Evolutionary conservation across 35 echinoderm and acorn worm species (phyloP).

Genomic region (Acanthaster planci): DNA sequence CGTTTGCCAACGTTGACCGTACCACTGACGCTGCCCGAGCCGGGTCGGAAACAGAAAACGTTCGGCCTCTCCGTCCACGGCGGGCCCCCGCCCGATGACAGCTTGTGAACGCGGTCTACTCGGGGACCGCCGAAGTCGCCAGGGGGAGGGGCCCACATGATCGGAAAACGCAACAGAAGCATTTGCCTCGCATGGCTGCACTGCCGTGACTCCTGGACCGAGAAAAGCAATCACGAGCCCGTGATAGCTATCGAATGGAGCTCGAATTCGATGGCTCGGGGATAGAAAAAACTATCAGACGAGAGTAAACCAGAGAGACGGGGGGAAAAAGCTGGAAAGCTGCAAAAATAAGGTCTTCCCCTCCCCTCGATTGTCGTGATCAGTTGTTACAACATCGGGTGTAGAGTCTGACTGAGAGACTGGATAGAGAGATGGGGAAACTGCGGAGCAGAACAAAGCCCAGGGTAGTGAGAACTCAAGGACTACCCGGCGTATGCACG

Average conservation of each 20-base stretch:
- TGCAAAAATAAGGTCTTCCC: constrained; percentile 16
- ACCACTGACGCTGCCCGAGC: too few relatives aligned
- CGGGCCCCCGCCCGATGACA: not conserved
- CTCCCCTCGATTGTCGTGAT: constrained; percentile 7
- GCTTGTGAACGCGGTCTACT: constrained; percentile 1
- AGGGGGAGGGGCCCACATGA: constrained; percentile 1
- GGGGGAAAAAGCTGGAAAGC: not conserved
- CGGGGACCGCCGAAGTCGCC: constrained; percentile 1
- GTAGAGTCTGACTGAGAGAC: not conserved
- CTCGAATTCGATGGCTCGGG: constrained; percentile 10
- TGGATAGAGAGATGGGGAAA: not conserved
- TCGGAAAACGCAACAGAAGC: constrained; percentile 26
- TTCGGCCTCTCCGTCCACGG: too few relatives aligned
- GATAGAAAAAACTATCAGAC: too few relatives aligned
- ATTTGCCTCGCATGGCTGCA: constrained; percentile 11
- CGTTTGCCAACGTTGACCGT: too few relatives aligned
- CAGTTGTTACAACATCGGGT: constrained; percentile 29
- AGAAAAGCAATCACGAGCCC: constrained; percentile 18
- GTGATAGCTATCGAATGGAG: constrained; percentile 16
- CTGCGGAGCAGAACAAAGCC: constrained; percentile 4
- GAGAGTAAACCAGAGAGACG: not conserved
- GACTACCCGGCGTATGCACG: not conserved
- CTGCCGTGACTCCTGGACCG: constrained; percentile 26
- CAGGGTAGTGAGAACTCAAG: not conserved
- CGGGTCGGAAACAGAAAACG: too few relatives aligned